Base-by-base conservation (phyloP, 2,888 invertebrate species). In the Arctia plantaginis region DNA sequence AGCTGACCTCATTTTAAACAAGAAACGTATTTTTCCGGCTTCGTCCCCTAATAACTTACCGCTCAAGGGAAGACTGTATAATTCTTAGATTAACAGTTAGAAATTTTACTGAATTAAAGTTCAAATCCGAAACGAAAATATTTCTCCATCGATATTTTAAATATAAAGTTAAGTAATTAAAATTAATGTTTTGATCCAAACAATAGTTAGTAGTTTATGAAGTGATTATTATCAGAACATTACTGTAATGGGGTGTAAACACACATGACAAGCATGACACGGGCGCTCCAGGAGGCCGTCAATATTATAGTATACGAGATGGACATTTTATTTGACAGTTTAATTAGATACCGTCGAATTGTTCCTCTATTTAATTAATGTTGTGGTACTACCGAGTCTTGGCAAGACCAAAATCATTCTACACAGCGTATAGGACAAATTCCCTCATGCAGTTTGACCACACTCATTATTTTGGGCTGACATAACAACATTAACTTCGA, bases 401-500 rank as follows among this genome's bases (percentile, higher is more conserved):
- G 47, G 59, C 72, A 77, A 81, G 73, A 71, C 69, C 67, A 66
- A 44, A 72, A 77, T 76, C 59, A 69, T 71, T 69, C 35, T 73
- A 70, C 69, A 73, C 65, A 55, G 67, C 35, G 55, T 72, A 72
- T 71, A 72, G 70, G 62, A 66, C 70, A 78, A 85, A 87, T 87
- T 86, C 80, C 80, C 86, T 84, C 77, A 77, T 82, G 84, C 85
- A 87, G 82, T 89, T 88, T 83, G 83, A 88, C 88, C 89, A 86
- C 87, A 88, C 89, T 91, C 91, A 92, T 93, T 93, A 93, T 92
- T 92, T 90, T 88, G 88, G 85, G 88, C 90, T 91, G 91, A 91
- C 91, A 90, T 90, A 90, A 92, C 92, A 91, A 90, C 90, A 93
- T 93, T 92, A 93, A 93, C 90, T 93, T 93, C 90, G 91, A 93